Base-by-base conservation (phyloP, 2,113 vertebrate genomes). In the Pongo pygmaeus region DNA sequence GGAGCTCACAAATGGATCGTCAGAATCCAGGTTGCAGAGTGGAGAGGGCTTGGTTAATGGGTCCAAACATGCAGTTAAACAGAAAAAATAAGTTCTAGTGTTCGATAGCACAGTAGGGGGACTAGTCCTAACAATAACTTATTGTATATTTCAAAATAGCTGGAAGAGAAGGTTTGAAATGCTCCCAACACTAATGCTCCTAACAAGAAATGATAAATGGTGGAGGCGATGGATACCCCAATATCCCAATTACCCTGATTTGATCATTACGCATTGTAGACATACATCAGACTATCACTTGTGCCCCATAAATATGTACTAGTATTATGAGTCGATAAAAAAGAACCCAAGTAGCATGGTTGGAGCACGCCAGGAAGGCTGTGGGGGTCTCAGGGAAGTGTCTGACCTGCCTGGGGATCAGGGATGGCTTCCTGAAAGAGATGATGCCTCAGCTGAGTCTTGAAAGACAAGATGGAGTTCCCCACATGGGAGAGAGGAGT, bases 321-420 rank as follows among this genome's bases (percentile, higher is more conserved):
- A 32, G 6, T 18, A 1, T 78, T 48, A 46, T 32, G 43, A 32
- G 27, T 30, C 43, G 18, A 30, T 32, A 30, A 48, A 48, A 32
- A 77, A 77, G 43, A 32, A 78, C 57, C 50, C 35, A 81, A 79
- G 55, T 6, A 22, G 22, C 50, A 6, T 3, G 13, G 4, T 1
- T 40, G 46, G 35, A 12, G 27, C 67, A 57, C 79, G 22, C 52
- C 48, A 0, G 38, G 69, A 38, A 18, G 18, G 1, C 0, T 1
- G 0, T 2, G 16, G 77, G 22, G 13, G 4, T 3, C 0, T 1
- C 2, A 4, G 61, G 32, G 35, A 18, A 3, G 43, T 2, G 14
- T n/a, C 74, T 17, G 17, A 6, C 17, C 5, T 72, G 67, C 30
- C 20, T 16, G 13, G 8, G 6, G 46, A 2, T 6, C 25, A 30